phyloP scores from a whole-genome alignment of 2,113 vertebrate genomes.

The Oreocharis arfaki region DNA sequence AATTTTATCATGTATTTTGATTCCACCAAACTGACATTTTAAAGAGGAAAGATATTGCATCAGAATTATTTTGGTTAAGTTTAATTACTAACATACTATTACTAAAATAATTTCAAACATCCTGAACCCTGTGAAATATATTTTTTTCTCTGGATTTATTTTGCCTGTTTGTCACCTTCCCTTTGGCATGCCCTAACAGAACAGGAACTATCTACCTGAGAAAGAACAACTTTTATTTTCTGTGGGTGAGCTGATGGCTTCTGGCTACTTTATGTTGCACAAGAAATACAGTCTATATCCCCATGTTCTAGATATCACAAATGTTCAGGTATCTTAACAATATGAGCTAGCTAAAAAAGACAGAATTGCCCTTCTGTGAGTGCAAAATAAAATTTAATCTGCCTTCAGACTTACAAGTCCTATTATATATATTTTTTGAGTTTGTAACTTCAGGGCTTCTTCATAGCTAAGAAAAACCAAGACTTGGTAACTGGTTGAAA shows the following conservation, averaged over 20 bases:
- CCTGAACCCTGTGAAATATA: not conserved
- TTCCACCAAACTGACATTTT: not conserved
- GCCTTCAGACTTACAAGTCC: not conserved
- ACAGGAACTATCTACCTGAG: not conserved
- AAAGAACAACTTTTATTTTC: not conserved
- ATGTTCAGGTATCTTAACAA: not conserved
- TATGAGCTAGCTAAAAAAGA: not conserved
- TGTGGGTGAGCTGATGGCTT: not conserved
- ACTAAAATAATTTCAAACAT: not conserved
- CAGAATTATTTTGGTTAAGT: not conserved
- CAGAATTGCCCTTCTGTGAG: not conserved
- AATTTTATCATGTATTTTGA: not conserved
- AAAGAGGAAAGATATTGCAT: not conserved
- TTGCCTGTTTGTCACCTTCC: not conserved
- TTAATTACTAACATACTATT: not conserved
- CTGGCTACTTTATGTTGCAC: not conserved
- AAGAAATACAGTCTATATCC: not conserved
- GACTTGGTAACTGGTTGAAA: not conserved
- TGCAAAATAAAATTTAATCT: not conserved
- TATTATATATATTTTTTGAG: not conserved
- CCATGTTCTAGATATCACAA: not conserved
- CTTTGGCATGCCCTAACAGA: not conserved
- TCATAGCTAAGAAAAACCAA: not conserved
- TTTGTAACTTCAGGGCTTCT: not conserved
- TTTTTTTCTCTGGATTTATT: not conserved